phyloP scores from a whole-genome alignment of 2,797 vertebrate species.

The Gallinago solitaria region DNA sequence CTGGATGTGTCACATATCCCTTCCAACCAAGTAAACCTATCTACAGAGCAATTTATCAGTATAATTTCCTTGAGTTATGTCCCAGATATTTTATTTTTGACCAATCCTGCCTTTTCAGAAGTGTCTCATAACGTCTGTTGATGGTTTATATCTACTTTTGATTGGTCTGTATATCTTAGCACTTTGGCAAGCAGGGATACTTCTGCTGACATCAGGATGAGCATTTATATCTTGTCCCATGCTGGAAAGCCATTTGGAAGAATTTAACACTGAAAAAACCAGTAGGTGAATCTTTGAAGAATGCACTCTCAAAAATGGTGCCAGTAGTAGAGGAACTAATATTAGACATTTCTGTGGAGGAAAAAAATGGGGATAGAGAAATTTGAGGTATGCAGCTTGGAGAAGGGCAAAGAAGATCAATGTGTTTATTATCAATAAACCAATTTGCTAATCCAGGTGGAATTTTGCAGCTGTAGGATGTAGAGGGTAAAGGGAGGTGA shows the following conservation, averaged over 20 bases:
- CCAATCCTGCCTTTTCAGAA: not conserved
- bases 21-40: conserved; percentile 13
- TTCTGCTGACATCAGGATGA: conserved; percentile 45
- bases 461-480: conserved; percentile 54
- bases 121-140: conserved; percentile 14
- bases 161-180: conserved; percentile 60
- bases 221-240: not conserved
- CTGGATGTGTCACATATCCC: conserved; percentile 16
- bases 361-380: not conserved
- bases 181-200: conserved; percentile 22
- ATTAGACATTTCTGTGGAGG: not conserved
- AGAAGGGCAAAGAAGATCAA: conserved; percentile 65
- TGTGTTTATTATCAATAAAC: conserved; percentile 74
- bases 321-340: not conserved
- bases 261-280: conserved; percentile 39
- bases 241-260: conserved; percentile 42
- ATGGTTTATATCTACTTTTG: conserved; percentile 3
- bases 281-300: conserved; percentile 33
- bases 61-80: conserved; percentile 15
- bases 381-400: not conserved
- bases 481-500: conserved; percentile 49
- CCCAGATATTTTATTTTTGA: conserved; percentile 43
- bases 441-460: conserved; percentile 60
- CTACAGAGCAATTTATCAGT: conserved; percentile 9
- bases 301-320: not conserved